Evolutionary conservation across 2,888 invertebrate genomes (phyloP), one percentile per base, ranked within the genome.

Genomic region (Holacanthella duospinosa): DNA sequence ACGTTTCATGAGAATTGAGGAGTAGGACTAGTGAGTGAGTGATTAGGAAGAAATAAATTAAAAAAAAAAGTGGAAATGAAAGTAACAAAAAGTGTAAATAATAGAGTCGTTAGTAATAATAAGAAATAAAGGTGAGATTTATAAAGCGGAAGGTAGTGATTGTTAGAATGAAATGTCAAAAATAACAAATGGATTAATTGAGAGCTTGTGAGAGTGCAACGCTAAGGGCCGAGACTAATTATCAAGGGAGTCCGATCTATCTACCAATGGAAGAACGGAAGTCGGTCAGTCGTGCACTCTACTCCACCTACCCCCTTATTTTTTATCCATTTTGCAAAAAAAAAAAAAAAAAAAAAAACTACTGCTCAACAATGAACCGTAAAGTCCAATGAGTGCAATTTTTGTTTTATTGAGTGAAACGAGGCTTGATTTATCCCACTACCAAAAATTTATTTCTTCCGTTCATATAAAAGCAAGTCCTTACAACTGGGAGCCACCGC

Each of bases 271-370:
- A 48, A 21, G 19, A 48, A 48, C 48, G 48, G 48, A 48, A 48
- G 48, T 63, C 59, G 48, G 59, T 59, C 63, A 56, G 59, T 59
- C 54, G 59, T 63, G 59, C 55, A 63, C 29, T 54, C 54, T 54
- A 59, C 55, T 44, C 63, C 59, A 63, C 59, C 59, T 55, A 55
- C 24, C 28, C 26, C 54, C 48, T 59, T 21, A 43, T 24, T n/a
- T n/a, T n/a, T n/a, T n/a, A n/a, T n/a, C n/a, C n/a, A n/a, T n/a
- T n/a, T n/a, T 48, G 25, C 26, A 19, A 56, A 56, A 57, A 27
- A 21, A 6, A 29, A 27, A 57, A 26, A 28, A 29, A 21, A 21
- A 58, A 36, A 58, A 2, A 58, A 36, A 24, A 58, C n/a, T n/a
- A n/a, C 44, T 48, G 19, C 4, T 43, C 59, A 44, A 25, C 48